Conservation (phyloP, 2,797 vertebrate genomes). For the Lepilemur ruficaudatus region DNA sequence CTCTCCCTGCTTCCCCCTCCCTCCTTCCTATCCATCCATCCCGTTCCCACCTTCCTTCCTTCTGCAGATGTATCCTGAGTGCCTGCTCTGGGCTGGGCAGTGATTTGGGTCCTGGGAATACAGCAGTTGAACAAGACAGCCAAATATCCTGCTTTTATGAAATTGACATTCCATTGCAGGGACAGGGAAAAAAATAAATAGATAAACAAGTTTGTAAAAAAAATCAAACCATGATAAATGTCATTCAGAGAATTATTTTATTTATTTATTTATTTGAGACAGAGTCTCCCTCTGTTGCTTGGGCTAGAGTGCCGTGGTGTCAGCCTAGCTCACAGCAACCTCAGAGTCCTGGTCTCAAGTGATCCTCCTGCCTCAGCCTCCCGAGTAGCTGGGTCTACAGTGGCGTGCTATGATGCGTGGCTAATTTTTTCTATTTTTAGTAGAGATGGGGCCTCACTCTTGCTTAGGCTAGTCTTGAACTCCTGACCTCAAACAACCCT, state of each 20-base stretch:
- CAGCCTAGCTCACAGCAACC: too few relatives aligned
- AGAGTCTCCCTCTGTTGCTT: too few relatives aligned
- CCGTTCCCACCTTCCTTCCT: not conserved
- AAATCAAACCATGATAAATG: not conserved
- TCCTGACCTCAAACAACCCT: too few relatives aligned
- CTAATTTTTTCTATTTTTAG: too few relatives aligned
- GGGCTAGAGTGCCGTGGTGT: too few relatives aligned
- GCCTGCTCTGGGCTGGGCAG: not conserved
- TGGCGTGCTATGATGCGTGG: fast-evolving
- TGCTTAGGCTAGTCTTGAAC: too few relatives aligned
- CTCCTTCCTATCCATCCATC: fast-evolving
- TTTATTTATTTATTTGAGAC: too few relatives aligned
- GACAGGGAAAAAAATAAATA: not conserved
- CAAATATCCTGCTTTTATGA: not conserved
- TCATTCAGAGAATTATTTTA: not conserved
- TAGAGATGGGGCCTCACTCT: too few relatives aligned
- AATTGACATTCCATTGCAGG: not conserved
- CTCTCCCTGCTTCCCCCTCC: not conserved
- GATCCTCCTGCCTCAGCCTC: too few relatives aligned
- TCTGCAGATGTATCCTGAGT: not conserved
- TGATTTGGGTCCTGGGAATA: not conserved
- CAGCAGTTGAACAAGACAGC: not conserved
- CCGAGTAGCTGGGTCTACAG: too few relatives aligned
- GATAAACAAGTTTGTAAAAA: not conserved
- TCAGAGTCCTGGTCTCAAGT: too few relatives aligned